Conservation (phyloP, 2,113 vertebrate genomes). For the Hyaena hyaena region DNA sequence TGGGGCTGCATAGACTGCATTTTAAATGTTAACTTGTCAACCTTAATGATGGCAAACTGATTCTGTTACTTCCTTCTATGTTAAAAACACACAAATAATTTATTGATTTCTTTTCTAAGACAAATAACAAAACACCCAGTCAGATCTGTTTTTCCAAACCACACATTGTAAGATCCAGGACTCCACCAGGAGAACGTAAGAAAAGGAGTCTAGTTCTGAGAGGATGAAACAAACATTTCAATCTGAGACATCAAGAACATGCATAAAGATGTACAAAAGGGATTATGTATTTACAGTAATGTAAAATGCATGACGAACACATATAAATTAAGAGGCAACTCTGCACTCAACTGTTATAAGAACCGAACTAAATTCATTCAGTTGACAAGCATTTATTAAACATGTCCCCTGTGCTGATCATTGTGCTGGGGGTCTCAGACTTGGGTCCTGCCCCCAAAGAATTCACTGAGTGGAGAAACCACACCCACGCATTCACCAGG, state of each 20-base stretch:
- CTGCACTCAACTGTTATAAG: neutral
- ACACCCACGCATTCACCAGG: neutral
- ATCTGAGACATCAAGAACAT: neutral
- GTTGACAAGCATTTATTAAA: neutral
- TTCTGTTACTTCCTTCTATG: constrained; percentile 25
- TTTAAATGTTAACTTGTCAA: constrained; percentile 56
- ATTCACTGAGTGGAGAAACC: neutral
- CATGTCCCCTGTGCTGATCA: neutral
- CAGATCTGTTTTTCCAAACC: constrained; percentile 2
- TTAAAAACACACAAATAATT: constrained; percentile 46
- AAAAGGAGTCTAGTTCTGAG: constrained; percentile 14
- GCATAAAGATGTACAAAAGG: neutral
- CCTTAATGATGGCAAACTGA: constrained; percentile 21
- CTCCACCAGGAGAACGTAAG: neutral
- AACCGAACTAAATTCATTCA: neutral
- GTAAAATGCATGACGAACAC: neutral
- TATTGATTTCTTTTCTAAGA: constrained; percentile 20
- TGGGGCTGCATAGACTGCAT: neutral
- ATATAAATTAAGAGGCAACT: neutral
- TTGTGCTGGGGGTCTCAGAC: neutral
- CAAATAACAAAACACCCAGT: constrained; percentile 36
- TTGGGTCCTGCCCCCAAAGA: neutral
- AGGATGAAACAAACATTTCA: constrained; percentile 18
- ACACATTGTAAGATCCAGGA: neutral
- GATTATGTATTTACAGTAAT: neutral